Evolutionary conservation across 2,888 invertebrate species (phyloP), one percentile per base, ranked within the genome.

Genomic region (Silvanus unidentatus): DNA sequence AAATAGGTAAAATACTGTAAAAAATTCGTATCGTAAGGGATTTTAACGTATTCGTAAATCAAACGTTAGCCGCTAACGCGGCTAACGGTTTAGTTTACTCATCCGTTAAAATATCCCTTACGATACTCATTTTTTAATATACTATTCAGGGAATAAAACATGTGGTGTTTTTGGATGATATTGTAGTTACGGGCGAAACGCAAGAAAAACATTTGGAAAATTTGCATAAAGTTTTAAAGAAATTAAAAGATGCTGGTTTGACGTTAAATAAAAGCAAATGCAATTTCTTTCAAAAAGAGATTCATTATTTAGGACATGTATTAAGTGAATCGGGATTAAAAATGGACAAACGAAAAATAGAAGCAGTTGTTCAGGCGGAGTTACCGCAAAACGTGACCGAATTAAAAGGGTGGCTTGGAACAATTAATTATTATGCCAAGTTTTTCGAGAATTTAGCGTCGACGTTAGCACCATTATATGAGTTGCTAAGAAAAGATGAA

Each of bases 221-320:
- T 11, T 40, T 60, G 16, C 39, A 47, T 14, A 14, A 34, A 10
- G 58, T 64, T 8, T 46, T 63, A 1, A 37, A 40, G 4, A 52
- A 47, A 30, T 54, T 48, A 8, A 41, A 22, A 13, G 45, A 55
- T 3, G 47, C 56, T 27, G 59, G 58, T 5, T 49, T 58, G 16
- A 58, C 47, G n/a, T 48, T 63, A 10, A 56, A 59, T 15, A 37
- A 35, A 28, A 42, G 52, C 14, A 67, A 68, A 43, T 66, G 64
- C 50, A 34, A 49, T 12, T 63, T 69, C 44, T 62, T 58, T 16
- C 47, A 58, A 44, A 41, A 54, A 1, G 44, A 60, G 42, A 49
- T 63, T 16, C 44, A 50, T 9, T 66, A 64, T 52, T 47, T 69
- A 9, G 60, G 60, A 1, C 48, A 50, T 27, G 32, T 16, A 9